A percentile compares a stretch with the other conserved stretches of the same genome.
These are phyloP conservation scores for Melipona bicolor DNA, from an alignment of 2,888 invertebrate species.

Conservation along the genomic window DNA sequence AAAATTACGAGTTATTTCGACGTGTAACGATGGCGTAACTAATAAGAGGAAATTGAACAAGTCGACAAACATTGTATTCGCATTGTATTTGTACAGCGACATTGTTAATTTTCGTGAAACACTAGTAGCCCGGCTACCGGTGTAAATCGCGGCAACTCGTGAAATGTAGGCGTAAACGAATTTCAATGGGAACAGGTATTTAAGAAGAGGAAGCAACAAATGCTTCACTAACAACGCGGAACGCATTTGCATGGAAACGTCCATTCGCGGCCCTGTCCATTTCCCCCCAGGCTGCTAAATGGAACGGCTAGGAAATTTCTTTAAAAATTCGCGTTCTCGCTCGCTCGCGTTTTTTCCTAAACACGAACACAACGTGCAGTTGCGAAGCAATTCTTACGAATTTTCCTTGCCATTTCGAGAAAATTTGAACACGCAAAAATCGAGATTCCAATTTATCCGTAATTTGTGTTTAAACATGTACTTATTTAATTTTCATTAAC, in stretches of 20 bases:
- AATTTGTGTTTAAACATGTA: no score
- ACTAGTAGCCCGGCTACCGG: neutral
- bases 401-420: neutral
- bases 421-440: no score
- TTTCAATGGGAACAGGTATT: slow-evolving; percentile 37
- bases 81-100: neutral
- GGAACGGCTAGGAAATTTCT: slow-evolving; percentile 13
- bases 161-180: slow-evolving; percentile 42
- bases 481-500: no score
- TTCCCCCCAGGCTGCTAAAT: slow-evolving; percentile 27
- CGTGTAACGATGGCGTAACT: neutral
- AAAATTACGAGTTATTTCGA: no score
- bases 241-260: slow-evolving; percentile 56
- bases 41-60: neutral
- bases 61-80: neutral
- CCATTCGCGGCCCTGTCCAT: slow-evolving; percentile 36
- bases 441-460: no score
- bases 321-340: neutral
- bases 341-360: neutral
- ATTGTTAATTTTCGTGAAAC: neutral
- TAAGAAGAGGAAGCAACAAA: slow-evolving; percentile 46
- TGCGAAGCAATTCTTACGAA: neutral
- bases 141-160: neutral
- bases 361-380: no score
- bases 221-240: slow-evolving; percentile 53